phyloP scores from a whole-genome alignment of 2,797 vertebrate genomes.

The Arctocebus calabarensis region DNA sequence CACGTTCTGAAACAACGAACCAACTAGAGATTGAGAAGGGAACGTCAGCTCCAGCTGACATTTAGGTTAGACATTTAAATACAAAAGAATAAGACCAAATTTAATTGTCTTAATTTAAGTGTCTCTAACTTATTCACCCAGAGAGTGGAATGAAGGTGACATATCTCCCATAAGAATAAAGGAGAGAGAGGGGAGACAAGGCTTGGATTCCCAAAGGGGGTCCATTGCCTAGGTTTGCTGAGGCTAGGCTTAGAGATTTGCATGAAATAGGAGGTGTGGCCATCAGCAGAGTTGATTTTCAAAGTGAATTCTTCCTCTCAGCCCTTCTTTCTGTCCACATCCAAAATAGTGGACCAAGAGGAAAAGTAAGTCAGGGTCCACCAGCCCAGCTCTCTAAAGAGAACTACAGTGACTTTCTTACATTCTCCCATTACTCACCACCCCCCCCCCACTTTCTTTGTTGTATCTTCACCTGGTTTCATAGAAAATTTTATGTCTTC shows the following conservation, averaged over 20 bases:
- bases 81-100: slow-evolving; percentile 3
- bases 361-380: background rate
- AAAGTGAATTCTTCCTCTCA: background rate
- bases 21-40: slow-evolving; percentile 7
- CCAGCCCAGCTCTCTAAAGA: background rate
- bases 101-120: background rate
- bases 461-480: background rate
- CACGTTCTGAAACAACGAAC: slow-evolving; percentile 49
- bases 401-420: background rate
- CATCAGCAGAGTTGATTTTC: background rate
- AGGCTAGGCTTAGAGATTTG: background rate
- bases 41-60: background rate
- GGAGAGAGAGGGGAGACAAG: background rate
- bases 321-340: background rate
- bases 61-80: slow-evolving; percentile 32
- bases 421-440: background rate
- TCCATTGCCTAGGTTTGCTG: background rate
- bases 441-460: background rate
- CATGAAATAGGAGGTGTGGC: background rate
- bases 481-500: background rate
- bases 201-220: background rate
- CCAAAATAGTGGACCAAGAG: background rate
- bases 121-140: background rate
- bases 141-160: background rate
- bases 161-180: background rate